phyloP scores from a whole-genome alignment of 2,888 invertebrate genomes.

The Drosophila rubida region DNA sequence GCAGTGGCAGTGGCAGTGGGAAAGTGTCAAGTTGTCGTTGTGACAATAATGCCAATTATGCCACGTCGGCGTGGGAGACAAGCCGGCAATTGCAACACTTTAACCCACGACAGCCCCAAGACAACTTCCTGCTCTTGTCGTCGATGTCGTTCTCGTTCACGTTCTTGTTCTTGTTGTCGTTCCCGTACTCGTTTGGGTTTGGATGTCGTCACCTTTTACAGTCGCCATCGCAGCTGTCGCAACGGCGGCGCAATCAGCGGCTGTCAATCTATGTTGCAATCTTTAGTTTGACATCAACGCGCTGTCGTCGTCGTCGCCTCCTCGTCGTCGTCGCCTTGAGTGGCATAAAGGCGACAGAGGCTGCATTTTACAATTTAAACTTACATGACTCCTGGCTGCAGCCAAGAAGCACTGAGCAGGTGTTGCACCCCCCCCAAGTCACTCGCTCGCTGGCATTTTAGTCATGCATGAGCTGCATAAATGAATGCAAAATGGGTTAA shows the following conservation, averaged over 20 bases:
- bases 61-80: constrained; percentile 25
- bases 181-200: constrained; percentile 4
- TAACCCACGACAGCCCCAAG: constrained; percentile 38
- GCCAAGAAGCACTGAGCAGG: constrained; percentile 3
- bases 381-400: constrained; percentile 3
- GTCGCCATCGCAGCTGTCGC: constrained; percentile 42
- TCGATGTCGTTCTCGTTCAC: constrained; percentile 1
- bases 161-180: constrained; percentile 2
- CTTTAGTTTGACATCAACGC: constrained; percentile 61
- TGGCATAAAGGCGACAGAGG: constrained; percentile 25
- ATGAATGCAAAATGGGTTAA: constrained; percentile 63
- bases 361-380: constrained; percentile 54
- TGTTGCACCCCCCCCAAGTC: constrained; percentile 12
- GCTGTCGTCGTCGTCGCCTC: constrained; percentile 23
- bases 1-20: not conserved
- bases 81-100: constrained; percentile 30
- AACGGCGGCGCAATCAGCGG: constrained; percentile 68
- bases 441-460: constrained; percentile 29
- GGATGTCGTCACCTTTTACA: constrained; percentile 28
- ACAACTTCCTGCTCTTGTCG: constrained; percentile 53
- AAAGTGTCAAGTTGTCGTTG: constrained; percentile 59
- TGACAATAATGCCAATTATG: constrained; percentile 72
- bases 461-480: constrained; percentile 59
- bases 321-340: constrained; percentile 38
- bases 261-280: constrained; percentile 77